These are phyloP conservation scores for Seriola dumerili DNA, from an alignment of 2,113 vertebrate genomes.

Conservation along the genomic window DNA sequence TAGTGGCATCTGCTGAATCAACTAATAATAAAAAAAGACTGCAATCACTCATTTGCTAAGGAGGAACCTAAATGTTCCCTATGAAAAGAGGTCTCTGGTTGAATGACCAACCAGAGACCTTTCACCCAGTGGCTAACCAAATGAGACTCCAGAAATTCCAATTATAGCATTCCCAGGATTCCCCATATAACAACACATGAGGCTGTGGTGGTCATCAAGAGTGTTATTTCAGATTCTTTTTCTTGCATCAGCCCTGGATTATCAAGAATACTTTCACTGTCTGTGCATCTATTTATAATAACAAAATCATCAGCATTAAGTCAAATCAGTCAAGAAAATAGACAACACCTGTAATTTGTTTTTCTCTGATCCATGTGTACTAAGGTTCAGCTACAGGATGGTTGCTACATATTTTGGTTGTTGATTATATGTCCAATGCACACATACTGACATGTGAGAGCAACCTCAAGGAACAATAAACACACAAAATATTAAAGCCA, in stretches of 20 bases:
- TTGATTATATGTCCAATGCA: neutral
- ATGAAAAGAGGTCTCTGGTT: neutral
- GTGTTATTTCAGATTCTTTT: neutral
- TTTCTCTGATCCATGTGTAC: neutral
- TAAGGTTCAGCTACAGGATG: neutral
- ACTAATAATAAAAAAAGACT: slow-evolving; percentile 1
- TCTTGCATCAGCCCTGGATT: neutral
- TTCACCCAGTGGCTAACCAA: neutral
- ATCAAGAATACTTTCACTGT: neutral
- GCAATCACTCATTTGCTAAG: neutral
- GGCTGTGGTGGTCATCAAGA: neutral
- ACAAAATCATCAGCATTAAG: neutral
- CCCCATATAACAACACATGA: neutral
- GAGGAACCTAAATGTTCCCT: neutral
- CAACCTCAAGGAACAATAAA: neutral
- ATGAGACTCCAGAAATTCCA: neutral
- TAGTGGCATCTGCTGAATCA: neutral
- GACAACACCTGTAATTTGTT: neutral
- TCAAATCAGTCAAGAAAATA: neutral
- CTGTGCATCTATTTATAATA: neutral
- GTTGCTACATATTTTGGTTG: neutral
- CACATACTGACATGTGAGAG: neutral
- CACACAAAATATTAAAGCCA: neutral
- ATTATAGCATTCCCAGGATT: neutral
- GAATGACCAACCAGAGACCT: slow-evolving; percentile 16